Base-by-base conservation (phyloP, 1,140 invertebrate genomes). In the Coenobita brevimanus region DNA sequence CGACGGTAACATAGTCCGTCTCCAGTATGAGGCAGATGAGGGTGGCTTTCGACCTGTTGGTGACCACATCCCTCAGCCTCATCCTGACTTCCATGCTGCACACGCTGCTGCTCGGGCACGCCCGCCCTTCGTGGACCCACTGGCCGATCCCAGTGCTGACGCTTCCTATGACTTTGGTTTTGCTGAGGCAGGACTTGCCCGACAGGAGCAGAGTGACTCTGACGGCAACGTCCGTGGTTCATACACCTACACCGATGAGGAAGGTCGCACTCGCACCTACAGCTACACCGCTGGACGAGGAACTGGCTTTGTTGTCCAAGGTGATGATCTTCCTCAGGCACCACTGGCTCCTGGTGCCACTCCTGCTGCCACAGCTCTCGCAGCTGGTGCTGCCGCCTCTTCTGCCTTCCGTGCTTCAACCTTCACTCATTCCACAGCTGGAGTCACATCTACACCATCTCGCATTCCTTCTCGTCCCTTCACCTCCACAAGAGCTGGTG, bases 231-330 rank as follows among this genome's bases (percentile, higher is more conserved):
- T 92, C 1, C 82, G 90, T 10, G 92, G 92, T 24, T 89, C 90
- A 54, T 92, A 92, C 90, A 91, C 91, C 60, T 92, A 92, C 89
- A 91, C 91, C 15, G 92, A 92, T 75, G 83, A 86, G 15, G 64
- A 89, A 62, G 89, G 89, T 46, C 67, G 64, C 46, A 86, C 78
- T 50, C 83, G 83, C 60, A 57, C 75, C 79, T 84, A 86, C 62
- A 54, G 64, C 24, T 89, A 89, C 69, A 76, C 84, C n/a, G 89
- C 89, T 27, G 89, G 89, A 21, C 67, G 71, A 27, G 83, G 83
- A 4, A 87, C 79, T 50, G 89, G 89, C 50, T 89, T 89, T 76
- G 89, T 89, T 8, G 69, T 85, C 54, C 79, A 64, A 38, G 89
- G 83, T 24, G 64, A 79, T 46, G 83, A 90, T 67, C 79, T 90